phyloP scores from a whole-genome alignment of 2,113 vertebrate genomes.

The Rhodinocichla rosea region DNA sequence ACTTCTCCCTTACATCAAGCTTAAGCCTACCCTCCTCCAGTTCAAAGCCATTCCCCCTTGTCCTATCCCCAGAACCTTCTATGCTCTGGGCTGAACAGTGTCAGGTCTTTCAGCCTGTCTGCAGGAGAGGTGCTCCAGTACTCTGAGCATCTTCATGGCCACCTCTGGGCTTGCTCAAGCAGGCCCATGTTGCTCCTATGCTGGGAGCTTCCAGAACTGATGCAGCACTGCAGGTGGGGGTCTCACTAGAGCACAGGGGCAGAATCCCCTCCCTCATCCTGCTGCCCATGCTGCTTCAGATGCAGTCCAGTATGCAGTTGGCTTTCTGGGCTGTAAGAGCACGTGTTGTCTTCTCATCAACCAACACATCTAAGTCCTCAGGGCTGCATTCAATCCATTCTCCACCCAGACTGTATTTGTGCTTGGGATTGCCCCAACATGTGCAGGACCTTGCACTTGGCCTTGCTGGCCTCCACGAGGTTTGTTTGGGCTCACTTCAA shows the following conservation, averaged over 20 bases:
- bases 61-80: neutral
- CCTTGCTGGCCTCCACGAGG: neutral
- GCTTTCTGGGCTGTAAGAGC: accelerated
- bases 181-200: neutral
- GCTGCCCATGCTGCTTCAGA: neutral
- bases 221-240: neutral
- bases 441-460: neutral
- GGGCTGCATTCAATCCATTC: neutral
- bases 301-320: neutral
- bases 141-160: neutral
- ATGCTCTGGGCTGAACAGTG: neutral
- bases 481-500: neutral
- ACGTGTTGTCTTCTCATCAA: neutral
- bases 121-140: neutral
- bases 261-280: neutral
- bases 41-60: neutral
- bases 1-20: neutral
- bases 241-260: neutral
- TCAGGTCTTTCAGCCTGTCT: neutral
- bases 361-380: neutral
- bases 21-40: neutral
- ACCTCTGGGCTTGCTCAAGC: neutral
- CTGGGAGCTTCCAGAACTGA: neutral
- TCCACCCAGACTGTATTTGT: neutral
- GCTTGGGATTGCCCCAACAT: neutral